Evolutionary conservation across 1,140 invertebrate genomes (phyloP), one percentile per base, ranked within the genome.

Genomic region (Sitophilus oryzae): DNA sequence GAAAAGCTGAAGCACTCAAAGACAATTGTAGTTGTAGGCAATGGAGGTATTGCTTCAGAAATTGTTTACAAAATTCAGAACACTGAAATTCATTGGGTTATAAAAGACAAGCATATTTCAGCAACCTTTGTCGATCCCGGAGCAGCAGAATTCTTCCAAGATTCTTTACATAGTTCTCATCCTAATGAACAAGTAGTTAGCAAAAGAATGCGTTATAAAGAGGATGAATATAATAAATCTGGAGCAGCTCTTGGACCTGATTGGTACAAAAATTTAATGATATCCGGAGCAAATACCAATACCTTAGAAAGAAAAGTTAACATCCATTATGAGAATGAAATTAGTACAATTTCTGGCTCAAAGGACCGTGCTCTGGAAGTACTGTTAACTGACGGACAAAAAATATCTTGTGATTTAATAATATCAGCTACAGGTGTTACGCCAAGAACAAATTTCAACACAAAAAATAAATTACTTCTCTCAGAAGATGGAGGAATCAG

Each of bases 31-130:
- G 79, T 99, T 41, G 79, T 98, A 40, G 96, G 96, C 18, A 99
- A 99, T 79, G 96, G 96, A 25, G 96, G 96, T 5, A 98, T 99
- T 64, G 95, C 96, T 18, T 96, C 92, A 46, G 96, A 99, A 78
- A 75, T 98, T 60, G 86, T 93, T 52, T 84, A 95, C 71, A 90
- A 95, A 68, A 80, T 96, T 14, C 76, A 82, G 69, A 83, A 85
- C 16, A 80, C 93, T 46, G 82, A 95, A 65, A 83, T 97, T 19
- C 75, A 95, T 23, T 99, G 96, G 96, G 82, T 89, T 0, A 86
- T 99, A 9, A 94, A 92, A 72, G 91, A 98, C 77, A 80, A 85
- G 60, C 89, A 92, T 58, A 93, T 98, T 63, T 87, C 89, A 6
- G 84, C 91, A 16, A 90, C 91, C 9, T 99, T 97, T 76, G 82